Base-by-base conservation (phyloP, 2,888 invertebrate species). In the Maniola hyperantus region DNA sequence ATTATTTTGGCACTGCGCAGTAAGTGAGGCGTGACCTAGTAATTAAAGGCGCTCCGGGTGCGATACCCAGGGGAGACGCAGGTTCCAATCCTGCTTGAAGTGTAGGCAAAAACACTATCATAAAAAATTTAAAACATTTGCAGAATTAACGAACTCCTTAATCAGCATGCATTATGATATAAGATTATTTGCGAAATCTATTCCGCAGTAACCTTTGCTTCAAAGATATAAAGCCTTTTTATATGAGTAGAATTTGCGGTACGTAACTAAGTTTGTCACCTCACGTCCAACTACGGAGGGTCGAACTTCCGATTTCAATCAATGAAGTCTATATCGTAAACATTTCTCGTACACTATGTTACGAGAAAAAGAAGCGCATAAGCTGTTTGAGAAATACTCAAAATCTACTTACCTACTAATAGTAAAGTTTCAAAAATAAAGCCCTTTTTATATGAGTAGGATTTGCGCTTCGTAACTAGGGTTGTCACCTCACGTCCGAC, bases 81-180 rank as follows among this genome's bases (percentile, higher is more conserved):
- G n/a, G n/a, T n/a, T n/a, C n/a, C n/a, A n/a, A n/a, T n/a, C n/a
- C n/a, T n/a, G n/a, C n/a, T n/a, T n/a, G n/a, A n/a, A n/a, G n/a
- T n/a, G n/a, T n/a, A n/a, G n/a, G n/a, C n/a, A n/a, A n/a, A n/a
- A n/a, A n/a, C n/a, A n/a, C n/a, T n/a, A n/a, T n/a, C n/a, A n/a
- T n/a, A n/a, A n/a, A n/a, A n/a, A n/a, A n/a, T n/a, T n/a, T n/a
- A n/a, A n/a, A n/a, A n/a, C n/a, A n/a, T 20, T 51, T 13, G 50
- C 18, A 10, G 8, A 64, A 61, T 74, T 58, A 59, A 55, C 54
- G 58, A 57, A 67, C 57, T 63, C 64, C 61, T 61, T 68, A 65
- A 72, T 73, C 73, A 73, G 69, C 73, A 68, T 65, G 58, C 66
- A 68, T 67, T 72, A 70, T 68, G 48, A 60, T 63, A 54, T 20